A percentile compares a stretch with the other conserved stretches of the same genome.
Conservation (phyloP, 53 echinoderm and acorn worm genomes). For the Astropecten irregularis region DNA sequence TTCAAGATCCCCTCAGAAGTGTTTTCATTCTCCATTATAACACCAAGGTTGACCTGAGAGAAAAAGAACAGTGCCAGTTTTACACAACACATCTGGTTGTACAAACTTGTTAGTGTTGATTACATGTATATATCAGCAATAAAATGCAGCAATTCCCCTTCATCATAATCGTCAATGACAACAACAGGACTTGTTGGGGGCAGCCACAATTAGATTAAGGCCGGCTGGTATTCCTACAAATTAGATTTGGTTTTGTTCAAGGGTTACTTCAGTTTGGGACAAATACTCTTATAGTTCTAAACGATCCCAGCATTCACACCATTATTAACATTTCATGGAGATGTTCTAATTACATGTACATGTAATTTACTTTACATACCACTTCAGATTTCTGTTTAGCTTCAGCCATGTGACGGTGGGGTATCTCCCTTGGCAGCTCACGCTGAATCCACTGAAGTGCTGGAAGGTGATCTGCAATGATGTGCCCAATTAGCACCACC, state of each 20-base stretch:
- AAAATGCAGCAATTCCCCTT: not conserved
- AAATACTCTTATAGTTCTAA: no score
- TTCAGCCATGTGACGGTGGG: constrained; percentile 43
- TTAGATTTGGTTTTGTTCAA: not conserved
- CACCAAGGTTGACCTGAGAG: constrained; percentile 64
- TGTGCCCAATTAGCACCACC: constrained; percentile 49
- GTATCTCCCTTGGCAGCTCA: constrained; percentile 19
- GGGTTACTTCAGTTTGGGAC: no score
- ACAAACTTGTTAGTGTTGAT: not conserved
- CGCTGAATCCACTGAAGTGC: constrained; percentile 11
- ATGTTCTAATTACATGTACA: no score
- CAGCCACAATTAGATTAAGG: not conserved
- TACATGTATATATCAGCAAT: not conserved
- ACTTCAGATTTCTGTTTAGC: constrained; percentile 51
- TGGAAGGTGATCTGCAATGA: constrained; percentile 44
- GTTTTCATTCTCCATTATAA: constrained; percentile 77
- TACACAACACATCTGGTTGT: not conserved
- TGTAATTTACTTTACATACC: constrained; percentile 20
- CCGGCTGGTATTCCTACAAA: not conserved
- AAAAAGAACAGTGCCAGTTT: not conserved
- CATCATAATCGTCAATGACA: not conserved
- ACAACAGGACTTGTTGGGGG: not conserved
- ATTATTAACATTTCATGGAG: no score
- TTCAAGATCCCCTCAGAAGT: constrained; percentile 58
- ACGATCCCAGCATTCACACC: no score